Evolutionary conservation across 2,888 invertebrate species (phyloP).

Genomic region (Melanotus villosus): DNA sequence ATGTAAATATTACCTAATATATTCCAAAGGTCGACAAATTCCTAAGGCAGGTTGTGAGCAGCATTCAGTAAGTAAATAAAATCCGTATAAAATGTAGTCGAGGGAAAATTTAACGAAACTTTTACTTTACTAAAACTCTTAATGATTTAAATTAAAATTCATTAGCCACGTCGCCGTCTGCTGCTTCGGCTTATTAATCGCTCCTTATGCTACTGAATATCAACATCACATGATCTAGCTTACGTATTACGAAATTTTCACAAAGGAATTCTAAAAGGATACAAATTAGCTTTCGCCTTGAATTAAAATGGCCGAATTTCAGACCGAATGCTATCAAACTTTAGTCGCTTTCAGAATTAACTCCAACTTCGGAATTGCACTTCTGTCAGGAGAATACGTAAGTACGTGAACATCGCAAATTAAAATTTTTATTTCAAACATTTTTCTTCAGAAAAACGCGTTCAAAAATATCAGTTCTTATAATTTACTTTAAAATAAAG

Average conservation of each 20-base stretch:
- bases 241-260: not conserved
- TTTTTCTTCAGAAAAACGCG: too few species aligned
- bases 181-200: conserved; percentile 12
- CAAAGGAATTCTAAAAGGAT: too few species aligned
- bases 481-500: too few species aligned
- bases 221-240: conserved; percentile 2
- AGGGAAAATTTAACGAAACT: not conserved
- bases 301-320: too few species aligned
- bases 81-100: not conserved
- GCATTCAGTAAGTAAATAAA: conserved; percentile 16
- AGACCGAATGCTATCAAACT: too few species aligned
- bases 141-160: conserved; percentile 22
- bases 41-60: conserved; percentile 3
- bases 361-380: too few species aligned
- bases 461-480: too few species aligned
- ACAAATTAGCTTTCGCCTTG: too few species aligned
- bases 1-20: conserved; percentile 24
- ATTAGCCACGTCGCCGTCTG: not conserved
- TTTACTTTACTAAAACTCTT: conserved; percentile 5
- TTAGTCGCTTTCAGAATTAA: too few species aligned
- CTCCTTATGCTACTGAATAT: not conserved
- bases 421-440: too few species aligned
- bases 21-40: conserved; percentile 22
- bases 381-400: too few species aligned
- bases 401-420: too few species aligned